Conservation (phyloP, 1,140 invertebrate genomes). For the Zaprionus africanus region DNA sequence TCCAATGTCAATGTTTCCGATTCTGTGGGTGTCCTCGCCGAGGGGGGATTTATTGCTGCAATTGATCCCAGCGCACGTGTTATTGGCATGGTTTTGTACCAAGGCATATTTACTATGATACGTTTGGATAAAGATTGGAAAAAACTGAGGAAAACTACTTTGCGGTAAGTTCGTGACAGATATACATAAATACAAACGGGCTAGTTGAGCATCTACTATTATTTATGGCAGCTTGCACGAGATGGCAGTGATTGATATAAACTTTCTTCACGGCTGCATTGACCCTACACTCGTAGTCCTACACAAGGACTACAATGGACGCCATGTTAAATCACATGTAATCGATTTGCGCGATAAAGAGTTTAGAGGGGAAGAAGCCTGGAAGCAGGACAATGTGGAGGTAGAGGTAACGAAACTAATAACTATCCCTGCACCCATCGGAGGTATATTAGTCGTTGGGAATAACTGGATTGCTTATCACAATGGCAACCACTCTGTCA, state of each 20-base stretch:
- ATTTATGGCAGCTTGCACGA: constrained; percentile 92
- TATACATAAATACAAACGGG: background rate
- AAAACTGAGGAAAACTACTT: constrained; percentile 97
- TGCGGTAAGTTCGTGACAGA: constrained; percentile 87
- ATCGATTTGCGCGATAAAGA: constrained; percentile 97
- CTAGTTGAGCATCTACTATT: background rate
- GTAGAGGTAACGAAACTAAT: constrained; percentile 98
- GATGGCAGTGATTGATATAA: constrained; percentile 96
- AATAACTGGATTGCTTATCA: constrained; percentile 99
- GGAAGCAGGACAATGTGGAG: constrained; percentile 99
- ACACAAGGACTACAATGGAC: constrained; percentile 96
- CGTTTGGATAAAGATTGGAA: constrained; percentile 95
- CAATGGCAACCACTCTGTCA: constrained; percentile 95
- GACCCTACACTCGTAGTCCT: constrained; percentile 98
- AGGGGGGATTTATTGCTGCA: constrained; percentile 97
- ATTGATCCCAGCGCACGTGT: constrained; percentile 97
- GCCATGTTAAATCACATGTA: constrained; percentile 98
- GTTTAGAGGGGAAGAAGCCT: constrained; percentile 94
- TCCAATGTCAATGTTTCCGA: constrained; percentile 98
- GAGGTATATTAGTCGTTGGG: constrained; percentile 97
- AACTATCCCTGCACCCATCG: constrained; percentile 95
- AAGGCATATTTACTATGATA: constrained; percentile 98
- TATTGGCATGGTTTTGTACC: constrained; percentile 97
- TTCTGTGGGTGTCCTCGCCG: constrained; percentile 93
- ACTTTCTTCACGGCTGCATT: constrained; percentile 96